Evolutionary conservation across 2,888 invertebrate species (phyloP).

Genomic region (Laothoe populi): DNA sequence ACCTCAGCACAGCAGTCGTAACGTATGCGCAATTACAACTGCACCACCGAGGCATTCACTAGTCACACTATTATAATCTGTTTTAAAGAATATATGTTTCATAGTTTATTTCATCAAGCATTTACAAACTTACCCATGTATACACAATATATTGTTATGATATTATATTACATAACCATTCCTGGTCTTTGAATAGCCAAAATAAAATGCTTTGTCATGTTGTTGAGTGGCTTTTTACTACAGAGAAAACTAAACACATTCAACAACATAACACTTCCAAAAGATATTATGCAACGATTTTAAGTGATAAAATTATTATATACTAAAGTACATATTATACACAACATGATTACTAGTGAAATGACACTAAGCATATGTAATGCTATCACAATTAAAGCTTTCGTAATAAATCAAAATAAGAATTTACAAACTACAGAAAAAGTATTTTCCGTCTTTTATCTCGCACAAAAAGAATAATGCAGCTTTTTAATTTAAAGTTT

Average conservation of each 20-base stretch:
- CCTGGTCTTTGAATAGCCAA: neutral
- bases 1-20: too few relatives aligned
- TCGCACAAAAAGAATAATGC: neutral
- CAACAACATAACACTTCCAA: neutral
- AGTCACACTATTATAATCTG: too few relatives aligned
- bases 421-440: neutral
- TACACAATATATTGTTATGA: too few relatives aligned
- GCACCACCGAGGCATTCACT: too few relatives aligned
- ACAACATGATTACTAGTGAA: neutral
- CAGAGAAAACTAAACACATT: neutral
- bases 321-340: neutral
- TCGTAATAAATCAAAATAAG: slow-evolving; percentile 8
- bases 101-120: too few relatives aligned
- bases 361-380: neutral
- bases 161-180: too few relatives aligned
- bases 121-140: too few relatives aligned
- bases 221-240: neutral
- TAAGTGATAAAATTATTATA: neutral
- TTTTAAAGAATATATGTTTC: too few relatives aligned
- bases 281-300: neutral
- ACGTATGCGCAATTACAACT: too few relatives aligned
- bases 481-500: too few relatives aligned
- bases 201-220: neutral
- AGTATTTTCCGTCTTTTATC: neutral
- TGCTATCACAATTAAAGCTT: neutral